phyloP scores from a whole-genome alignment of 1,140 invertebrate genomes.

The Hypothenemus hampei region DNA sequence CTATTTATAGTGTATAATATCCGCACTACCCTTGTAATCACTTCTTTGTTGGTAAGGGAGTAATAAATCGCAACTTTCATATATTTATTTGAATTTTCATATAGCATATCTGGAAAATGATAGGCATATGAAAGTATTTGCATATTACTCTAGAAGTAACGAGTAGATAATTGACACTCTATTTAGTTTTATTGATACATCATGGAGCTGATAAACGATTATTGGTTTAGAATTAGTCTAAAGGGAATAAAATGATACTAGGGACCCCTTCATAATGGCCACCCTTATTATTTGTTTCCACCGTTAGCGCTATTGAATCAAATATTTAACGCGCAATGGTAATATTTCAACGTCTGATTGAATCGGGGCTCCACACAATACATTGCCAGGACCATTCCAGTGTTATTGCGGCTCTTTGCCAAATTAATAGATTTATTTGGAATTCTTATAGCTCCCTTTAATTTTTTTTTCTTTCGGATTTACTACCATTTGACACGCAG shows the following conservation, averaged over 20 bases:
- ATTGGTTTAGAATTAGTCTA: conserved; percentile 21
- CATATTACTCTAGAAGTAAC: no score
- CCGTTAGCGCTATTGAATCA: conserved; percentile 21
- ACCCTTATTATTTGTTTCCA: conserved; percentile 26
- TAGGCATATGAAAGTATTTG: no score
- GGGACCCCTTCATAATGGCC: conserved; percentile 13
- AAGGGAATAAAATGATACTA: conserved; percentile 11
- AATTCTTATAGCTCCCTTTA: conserved; percentile 8
- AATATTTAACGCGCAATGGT: conserved; percentile 22
- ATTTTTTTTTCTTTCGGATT: conserved; percentile 14
- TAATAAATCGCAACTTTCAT: no score
- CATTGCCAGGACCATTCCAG: conserved; percentile 10
- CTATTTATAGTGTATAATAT: no score
- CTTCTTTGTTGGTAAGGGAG: no score
- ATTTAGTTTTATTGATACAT: conserved; percentile 33
- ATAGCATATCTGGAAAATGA: no score
- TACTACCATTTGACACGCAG: conserved; percentile 14
- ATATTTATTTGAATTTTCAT: no score
- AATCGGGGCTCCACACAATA: conserved; percentile 21
- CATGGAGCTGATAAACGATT: conserved; percentile 30
- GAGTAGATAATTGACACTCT: conserved; percentile 12
- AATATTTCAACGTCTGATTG: conserved; percentile 28
- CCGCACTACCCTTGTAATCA: no score
- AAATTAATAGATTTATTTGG: conserved; percentile 27
- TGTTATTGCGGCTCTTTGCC: conserved; percentile 15